phyloP scores from a whole-genome alignment of 2,113 vertebrate genomes.

The Tinamus guttatus region DNA sequence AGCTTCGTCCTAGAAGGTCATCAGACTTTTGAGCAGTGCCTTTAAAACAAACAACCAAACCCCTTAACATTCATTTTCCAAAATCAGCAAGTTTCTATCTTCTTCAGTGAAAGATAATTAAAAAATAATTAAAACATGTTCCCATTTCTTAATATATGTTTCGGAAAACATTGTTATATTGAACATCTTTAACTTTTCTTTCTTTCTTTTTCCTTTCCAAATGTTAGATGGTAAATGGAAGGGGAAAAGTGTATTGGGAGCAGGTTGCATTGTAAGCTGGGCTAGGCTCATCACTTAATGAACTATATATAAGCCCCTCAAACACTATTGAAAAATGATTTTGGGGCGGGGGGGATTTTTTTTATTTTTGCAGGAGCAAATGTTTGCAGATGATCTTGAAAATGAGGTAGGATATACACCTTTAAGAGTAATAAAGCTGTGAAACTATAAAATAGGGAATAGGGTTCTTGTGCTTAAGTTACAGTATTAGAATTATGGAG shows the following conservation, averaged over 20 bases:
- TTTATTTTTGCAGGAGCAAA: conserved; percentile 87
- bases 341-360: neutral
- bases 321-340: neutral
- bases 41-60: neutral
- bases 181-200: neutral
- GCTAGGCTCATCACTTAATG: neutral
- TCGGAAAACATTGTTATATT: neutral
- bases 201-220: neutral
- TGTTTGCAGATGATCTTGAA: conserved; percentile 85
- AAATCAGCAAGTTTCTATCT: neutral
- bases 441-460: neutral
- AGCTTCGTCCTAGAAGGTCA: too few species aligned
- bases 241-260: neutral
- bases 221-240: neutral
- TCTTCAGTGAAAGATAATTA: too few species aligned
- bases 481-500: neutral
- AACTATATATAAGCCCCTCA: neutral
- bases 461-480: neutral
- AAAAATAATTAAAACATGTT: too few species aligned
- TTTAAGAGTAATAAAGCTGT: neutral
- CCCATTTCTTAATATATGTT: too few species aligned
- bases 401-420: conserved; percentile 84
- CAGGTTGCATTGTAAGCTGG: neutral
- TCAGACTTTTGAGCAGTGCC: neutral
- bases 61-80: neutral